Conservation (phyloP, 2,888 invertebrate genomes). For the Drosophila incognita region DNA sequence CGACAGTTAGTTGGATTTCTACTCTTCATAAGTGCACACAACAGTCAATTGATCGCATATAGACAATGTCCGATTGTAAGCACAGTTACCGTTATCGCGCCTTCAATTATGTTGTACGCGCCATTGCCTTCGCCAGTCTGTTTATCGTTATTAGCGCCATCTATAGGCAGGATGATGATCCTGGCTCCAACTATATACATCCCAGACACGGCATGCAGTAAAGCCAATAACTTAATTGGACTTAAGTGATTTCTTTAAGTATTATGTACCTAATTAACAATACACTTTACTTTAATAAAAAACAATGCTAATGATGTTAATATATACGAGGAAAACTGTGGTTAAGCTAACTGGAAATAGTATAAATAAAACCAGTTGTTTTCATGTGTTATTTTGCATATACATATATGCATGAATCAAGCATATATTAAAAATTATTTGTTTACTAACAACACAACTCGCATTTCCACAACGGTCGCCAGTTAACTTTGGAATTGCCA, state of each 20-base stretch:
- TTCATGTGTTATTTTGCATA: neutral
- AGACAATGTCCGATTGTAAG: slow-evolving; percentile 35
- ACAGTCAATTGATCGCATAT: neutral
- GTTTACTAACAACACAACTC: slow-evolving; percentile 1
- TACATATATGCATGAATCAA: neutral
- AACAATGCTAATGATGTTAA: neutral
- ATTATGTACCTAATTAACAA: slow-evolving; percentile 2
- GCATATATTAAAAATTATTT: neutral
- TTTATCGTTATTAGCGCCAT: slow-evolving; percentile 58
- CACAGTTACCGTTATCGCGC: slow-evolving; percentile 18
- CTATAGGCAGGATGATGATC: slow-evolving; percentile 49
- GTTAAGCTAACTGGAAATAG: neutral
- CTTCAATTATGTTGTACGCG: slow-evolving; percentile 23
- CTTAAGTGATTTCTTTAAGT: slow-evolving; percentile 11
- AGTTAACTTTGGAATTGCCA: slow-evolving; percentile 6
- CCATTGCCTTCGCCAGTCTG: slow-evolving; percentile 41
- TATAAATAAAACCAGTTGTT: slow-evolving; percentile 3
- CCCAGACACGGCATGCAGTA: slow-evolving; percentile 58
- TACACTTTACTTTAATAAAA: slow-evolving; percentile 5
- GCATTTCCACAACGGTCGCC: slow-evolving; percentile 7
- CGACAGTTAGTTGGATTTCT: slow-evolving; percentile 34
- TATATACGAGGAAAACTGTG: neutral
- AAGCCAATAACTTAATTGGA: neutral
- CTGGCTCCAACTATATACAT: slow-evolving; percentile 63
- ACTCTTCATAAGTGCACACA: slow-evolving; percentile 32